Conservation (phyloP, 2,888 invertebrate species). For the Catocala fraxini region DNA sequence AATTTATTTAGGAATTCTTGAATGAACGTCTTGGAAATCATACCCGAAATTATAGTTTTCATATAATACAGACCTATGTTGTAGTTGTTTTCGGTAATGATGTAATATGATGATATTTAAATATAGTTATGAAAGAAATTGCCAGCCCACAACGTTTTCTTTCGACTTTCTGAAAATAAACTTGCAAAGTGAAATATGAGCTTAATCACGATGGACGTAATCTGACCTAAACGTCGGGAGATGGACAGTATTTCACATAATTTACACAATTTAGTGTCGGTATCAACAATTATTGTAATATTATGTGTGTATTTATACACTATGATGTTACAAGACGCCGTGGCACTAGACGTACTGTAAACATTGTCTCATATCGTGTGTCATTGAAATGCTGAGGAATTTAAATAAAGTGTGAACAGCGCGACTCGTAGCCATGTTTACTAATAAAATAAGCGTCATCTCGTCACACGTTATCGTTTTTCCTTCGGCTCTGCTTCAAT, state of each 20-base stretch:
- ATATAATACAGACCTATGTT: background rate
- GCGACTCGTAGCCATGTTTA: conserved; percentile 15
- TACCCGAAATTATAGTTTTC: background rate
- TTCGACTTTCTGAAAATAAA: too few relatives aligned
- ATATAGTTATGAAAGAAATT: too few relatives aligned
- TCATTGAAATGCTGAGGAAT: conserved; percentile 36
- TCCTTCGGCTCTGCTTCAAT: too few relatives aligned
- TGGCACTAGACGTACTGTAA: conserved; percentile 2
- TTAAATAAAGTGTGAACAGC: conserved; percentile 22
- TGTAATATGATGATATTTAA: too few relatives aligned
- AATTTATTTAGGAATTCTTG: too few relatives aligned
- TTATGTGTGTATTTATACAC: background rate
- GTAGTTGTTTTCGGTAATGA: too few relatives aligned
- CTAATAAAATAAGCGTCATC: background rate
- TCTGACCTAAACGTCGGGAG: too few relatives aligned
- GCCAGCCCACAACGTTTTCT: too few relatives aligned
- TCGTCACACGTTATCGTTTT: conserved; percentile 12
- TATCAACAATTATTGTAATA: background rate
- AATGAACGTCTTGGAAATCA: background rate
- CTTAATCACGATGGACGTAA: too few relatives aligned
- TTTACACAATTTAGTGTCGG: background rate
- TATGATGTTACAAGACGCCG: background rate
- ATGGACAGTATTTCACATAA: background rate
- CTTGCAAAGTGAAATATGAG: too few relatives aligned
- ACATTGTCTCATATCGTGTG: conserved; percentile 11